Evolutionary conservation across 2,113 vertebrate genomes (phyloP).

Genomic region (Cinclus mexicanus): DNA sequence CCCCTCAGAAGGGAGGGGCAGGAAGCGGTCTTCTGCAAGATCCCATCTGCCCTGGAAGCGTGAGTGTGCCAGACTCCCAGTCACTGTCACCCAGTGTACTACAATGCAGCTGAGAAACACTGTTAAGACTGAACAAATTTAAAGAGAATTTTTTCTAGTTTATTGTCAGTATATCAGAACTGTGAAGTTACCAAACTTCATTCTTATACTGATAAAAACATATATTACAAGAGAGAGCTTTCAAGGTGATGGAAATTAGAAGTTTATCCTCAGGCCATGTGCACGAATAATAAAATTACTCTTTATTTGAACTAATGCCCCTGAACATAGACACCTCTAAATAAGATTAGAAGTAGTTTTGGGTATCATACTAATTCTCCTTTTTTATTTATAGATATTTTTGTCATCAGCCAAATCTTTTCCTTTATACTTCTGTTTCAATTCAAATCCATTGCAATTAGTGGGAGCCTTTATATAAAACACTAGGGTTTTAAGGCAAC

Average conservation of each 20-base stretch:
- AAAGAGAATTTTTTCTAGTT: not conserved
- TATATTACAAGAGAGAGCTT: not conserved
- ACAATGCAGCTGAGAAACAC: not conserved
- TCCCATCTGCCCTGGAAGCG: not conserved
- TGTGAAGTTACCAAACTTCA: not conserved
- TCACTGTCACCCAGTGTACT: not conserved
- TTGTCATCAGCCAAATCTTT: not conserved
- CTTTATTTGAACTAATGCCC: not conserved
- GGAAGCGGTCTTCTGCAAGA: not conserved
- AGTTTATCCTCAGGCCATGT: not conserved
- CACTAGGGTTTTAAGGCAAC: not conserved
- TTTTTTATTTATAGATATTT: not conserved
- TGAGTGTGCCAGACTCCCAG: not conserved
- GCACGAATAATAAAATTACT: not conserved
- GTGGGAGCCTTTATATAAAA: not conserved
- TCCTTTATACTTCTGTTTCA: not conserved
- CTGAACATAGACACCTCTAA: not conserved
- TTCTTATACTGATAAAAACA: not conserved
- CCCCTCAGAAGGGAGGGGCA: accelerated
- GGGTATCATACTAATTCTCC: not conserved
- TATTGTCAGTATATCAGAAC: not conserved
- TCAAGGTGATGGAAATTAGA: not conserved
- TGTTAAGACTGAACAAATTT: accelerated
- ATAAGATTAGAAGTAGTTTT: not conserved
- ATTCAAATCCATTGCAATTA: not conserved